phyloP scores from a whole-genome alignment of 1,140 invertebrate genomes.

The Drosophila tsacasi region DNA sequence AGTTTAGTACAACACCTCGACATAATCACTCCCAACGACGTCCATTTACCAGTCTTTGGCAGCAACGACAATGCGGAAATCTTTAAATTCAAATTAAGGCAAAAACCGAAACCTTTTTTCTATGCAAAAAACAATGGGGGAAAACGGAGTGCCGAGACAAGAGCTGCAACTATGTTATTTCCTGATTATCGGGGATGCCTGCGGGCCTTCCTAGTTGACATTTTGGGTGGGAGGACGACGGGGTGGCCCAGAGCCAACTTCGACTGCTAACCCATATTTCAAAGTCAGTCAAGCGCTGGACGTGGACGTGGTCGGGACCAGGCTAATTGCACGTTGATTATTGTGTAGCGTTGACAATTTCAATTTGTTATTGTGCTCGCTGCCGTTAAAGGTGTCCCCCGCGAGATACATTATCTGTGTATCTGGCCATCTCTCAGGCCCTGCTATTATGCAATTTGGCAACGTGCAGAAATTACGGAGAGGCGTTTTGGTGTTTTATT shows the following conservation, averaged over 20 bases:
- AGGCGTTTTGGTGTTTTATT: conserved; percentile 35
- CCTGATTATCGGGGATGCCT: conserved; percentile 59
- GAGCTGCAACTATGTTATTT: conserved; percentile 52
- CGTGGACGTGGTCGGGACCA: conserved; percentile 57
- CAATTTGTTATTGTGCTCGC: conserved; percentile 69
- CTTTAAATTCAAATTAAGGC: conserved; percentile 79
- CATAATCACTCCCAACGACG: conserved; percentile 53
- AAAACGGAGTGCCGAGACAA: conserved; percentile 36
- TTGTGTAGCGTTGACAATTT: conserved; percentile 70
- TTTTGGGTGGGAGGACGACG: conserved; percentile 9
- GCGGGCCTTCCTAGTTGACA: conserved; percentile 54
- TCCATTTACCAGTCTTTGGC: conserved; percentile 52
- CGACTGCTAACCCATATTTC: conserved; percentile 77
- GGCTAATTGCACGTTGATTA: conserved; percentile 77
- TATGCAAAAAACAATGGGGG: conserved; percentile 51
- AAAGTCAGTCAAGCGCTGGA: conserved; percentile 71
- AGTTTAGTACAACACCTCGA: conserved; percentile 18
- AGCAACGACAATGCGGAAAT: conserved; percentile 70
- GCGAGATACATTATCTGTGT: conserved; percentile 4
- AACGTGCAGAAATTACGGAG: conserved; percentile 78
- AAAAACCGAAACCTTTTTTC: conserved; percentile 33
- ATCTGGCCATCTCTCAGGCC: conserved; percentile 19
- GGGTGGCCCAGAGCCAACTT: conserved; percentile 6
- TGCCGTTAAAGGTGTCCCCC: conserved; percentile 59
- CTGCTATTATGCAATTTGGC: conserved; percentile 73